These are phyloP conservation scores for Odocoileus hemionus DNA, from an alignment of 2,113 vertebrate species.

Conservation along the genomic window DNA sequence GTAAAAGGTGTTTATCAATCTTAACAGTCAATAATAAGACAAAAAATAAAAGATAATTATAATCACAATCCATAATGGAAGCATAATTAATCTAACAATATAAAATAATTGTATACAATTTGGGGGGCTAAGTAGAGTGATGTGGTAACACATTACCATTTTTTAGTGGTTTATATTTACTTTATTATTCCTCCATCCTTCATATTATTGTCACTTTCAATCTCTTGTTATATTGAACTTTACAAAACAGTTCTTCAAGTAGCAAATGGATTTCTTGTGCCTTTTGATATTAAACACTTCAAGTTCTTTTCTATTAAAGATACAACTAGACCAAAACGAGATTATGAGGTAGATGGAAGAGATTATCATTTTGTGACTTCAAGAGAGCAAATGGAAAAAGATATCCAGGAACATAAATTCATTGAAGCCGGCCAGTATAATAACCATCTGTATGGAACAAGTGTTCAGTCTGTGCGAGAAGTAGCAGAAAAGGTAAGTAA, in stretches of 20 bases:
- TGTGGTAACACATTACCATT: neutral
- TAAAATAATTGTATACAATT: neutral
- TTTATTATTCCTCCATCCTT: constrained; percentile 12
- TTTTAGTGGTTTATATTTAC: constrained; percentile 1
- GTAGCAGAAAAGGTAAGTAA: constrained; percentile 94
- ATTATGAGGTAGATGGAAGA: constrained; percentile 96
- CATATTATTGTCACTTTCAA: neutral
- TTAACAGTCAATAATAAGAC: neutral
- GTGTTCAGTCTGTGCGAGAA: constrained; percentile 96
- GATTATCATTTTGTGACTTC: constrained; percentile 98
- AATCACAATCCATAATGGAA: neutral
- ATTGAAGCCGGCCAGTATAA: constrained; percentile 99
- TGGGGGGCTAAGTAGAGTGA: neutral
- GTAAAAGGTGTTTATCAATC: neutral
- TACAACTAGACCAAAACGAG: constrained; percentile 96
- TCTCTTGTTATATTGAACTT: constrained; percentile 22
- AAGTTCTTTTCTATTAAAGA: constrained; percentile 82
- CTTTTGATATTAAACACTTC: constrained; percentile 52
- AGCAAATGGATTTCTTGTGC: constrained; percentile 21
- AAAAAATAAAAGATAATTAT: neutral
- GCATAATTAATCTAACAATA: neutral
- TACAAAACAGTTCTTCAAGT: neutral
- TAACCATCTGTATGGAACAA: constrained; percentile 97
- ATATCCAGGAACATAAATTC: constrained; percentile 98
- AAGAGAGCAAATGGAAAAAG: constrained; percentile 98